Evolutionary conservation across 1,140 invertebrate genomes (phyloP), one percentile per base, ranked within the genome.

Genomic region (Scaptodrosophila lebanonensis): DNA sequence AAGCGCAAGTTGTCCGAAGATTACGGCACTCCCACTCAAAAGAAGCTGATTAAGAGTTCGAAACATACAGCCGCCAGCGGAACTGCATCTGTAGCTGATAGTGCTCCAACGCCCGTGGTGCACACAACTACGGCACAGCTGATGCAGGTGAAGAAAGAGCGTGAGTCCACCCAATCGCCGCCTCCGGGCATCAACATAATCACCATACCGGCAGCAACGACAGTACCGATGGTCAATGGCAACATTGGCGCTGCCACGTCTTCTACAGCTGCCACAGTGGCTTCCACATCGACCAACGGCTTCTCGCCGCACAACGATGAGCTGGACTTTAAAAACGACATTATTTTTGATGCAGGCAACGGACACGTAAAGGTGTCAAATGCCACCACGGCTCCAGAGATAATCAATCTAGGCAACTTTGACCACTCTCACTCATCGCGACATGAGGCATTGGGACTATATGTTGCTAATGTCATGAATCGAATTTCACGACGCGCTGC

Each of bases 391-490:
- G 35, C 63, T 0, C 50, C 76, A 9, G 77, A 77, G 40, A 84
- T 84, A 18, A 86, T 86, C 0, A 85, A 86, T 50, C 63, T 86
- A 16, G 84, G 84, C 29, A 85, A 85, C 52, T 84, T 75, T 30
- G 79, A 86, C 33, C 84, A 83, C 6, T 71, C 79, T 33, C 59
- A 85, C 54, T 86, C 84, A 12, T 72, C 70, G 30, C 72, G 82
- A 3, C 83, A 86, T 52, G 84, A 86, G 29, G 72, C 76, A 2
- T 72, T 86, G 9, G 84, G 84, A 1, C 36, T 85, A 11, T 86
- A 86, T 33, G 84, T 86, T 30, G 76, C 84, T 16, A 86, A 85
- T 60, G 73, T 84, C 32, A 83, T 86, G 77, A 86, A 86, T 65
- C 66, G 84, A 40, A 62, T 86, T 25, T 68, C 70, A 43, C 22